Evolutionary conservation across 2,113 vertebrate genomes (phyloP), one percentile per base, ranked within the genome.

Genomic region (Rhea pennata): DNA sequence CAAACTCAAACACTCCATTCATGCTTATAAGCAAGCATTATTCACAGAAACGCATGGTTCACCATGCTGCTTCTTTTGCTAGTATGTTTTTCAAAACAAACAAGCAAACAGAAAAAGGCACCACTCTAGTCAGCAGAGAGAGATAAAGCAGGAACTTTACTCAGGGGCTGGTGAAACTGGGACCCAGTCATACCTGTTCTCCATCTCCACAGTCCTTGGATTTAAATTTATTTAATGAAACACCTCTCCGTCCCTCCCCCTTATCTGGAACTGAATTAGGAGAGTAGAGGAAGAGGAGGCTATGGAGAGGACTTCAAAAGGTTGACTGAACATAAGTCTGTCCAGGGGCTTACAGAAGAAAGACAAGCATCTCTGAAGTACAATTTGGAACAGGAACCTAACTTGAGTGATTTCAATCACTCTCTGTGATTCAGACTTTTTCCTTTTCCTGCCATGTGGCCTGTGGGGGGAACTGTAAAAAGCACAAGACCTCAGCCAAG

Each of bases 361-460:
- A 95, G 78, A 90, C 71, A 88, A 33, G 42, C 61, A 58, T 90
- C 9, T 82, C 50, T 83, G 66, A 83, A 90, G 64, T 10, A 73
- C 24, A 50, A 76, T 73, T 95, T 91, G 21, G 78, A 95, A 92
- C 36, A 50, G 62, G 22, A 90, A 12, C 15, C n/a, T 14, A 73
- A 15, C 20, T 83, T 91, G 71, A 10, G 36, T 70, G 21, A 54
- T 62, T 83, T 76, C 88, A 91, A 88, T 80, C 33, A 29, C 66
- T 93, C 36, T 70, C 44, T 2, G 1, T 59, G 33, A 83, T 85
- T 91, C 90, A 90, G 87, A 39, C 66, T 51, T 36, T 75, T 89
- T 91, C 48, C 13, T 82, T 54, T 66, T 83, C 64, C 59, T 88
- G 82, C 59, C 92, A 88, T 70, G 82, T 95, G 75, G 82, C 29